A percentile compares a stretch with the other conserved stretches of the same genome.
phyloP scores from a whole-genome alignment of 2,888 invertebrate genomes.

The Eupithecia inturbata region DNA sequence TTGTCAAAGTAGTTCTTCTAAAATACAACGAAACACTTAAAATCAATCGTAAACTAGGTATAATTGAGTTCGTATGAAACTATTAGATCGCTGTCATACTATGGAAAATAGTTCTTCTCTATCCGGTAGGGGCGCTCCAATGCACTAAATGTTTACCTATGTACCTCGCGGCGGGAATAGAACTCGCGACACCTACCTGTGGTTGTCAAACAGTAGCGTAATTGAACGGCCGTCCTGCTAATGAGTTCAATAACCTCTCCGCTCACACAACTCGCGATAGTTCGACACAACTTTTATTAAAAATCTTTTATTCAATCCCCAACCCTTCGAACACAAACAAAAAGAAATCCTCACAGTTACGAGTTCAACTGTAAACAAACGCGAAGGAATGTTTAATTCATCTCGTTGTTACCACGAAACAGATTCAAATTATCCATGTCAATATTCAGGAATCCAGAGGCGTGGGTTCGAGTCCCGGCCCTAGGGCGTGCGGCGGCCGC shows the following conservation, averaged over 20 bases:
- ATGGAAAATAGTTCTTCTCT: too few species aligned
- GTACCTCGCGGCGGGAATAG: neutral
- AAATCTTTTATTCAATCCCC: constrained; percentile 35
- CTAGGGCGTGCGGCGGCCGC: neutral
- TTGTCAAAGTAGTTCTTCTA: too few species aligned
- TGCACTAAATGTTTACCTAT: too few species aligned
- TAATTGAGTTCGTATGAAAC: too few species aligned
- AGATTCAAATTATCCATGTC: constrained; percentile 57
- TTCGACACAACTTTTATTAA: constrained; percentile 33
- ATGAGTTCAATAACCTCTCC: neutral
- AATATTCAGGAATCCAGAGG: constrained; percentile 57
- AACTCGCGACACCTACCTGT: neutral
- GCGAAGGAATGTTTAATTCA: constrained; percentile 43
- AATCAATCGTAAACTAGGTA: too few species aligned
- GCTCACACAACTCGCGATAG: constrained; percentile 10
- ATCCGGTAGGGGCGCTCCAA: too few species aligned
- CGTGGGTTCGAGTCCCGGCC: constrained; percentile 18
- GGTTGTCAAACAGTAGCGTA: neutral
- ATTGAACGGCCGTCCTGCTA: neutral
- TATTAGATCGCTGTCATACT: too few species aligned
- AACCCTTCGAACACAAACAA: constrained; percentile 29
- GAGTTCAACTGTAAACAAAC: constrained; percentile 34
- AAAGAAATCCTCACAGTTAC: constrained; percentile 26
- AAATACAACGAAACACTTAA: too few species aligned
- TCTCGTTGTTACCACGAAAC: constrained; percentile 42